Evolutionary conservation across 2,797 vertebrate genomes (phyloP).

Genomic region (Microhierax caerulescens): DNA sequence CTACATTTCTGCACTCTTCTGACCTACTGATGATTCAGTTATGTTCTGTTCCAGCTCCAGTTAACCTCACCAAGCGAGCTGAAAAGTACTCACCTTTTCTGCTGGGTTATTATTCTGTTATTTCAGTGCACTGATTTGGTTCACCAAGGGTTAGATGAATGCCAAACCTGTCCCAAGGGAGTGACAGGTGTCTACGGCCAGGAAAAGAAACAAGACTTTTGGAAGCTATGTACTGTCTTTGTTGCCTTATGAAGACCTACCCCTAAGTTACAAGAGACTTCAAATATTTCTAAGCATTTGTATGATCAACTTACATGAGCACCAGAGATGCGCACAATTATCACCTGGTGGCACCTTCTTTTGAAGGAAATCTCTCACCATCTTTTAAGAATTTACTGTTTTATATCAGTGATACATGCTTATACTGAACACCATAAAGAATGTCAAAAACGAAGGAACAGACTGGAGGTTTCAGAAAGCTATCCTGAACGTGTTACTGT

Average conservation of each 20-base stretch:
- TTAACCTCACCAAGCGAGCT: not conserved
- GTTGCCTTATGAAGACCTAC: not conserved
- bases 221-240: not conserved
- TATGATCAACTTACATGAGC: not conserved
- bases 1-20: not conserved
- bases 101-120: not conserved
- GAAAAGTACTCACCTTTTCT: not conserved
- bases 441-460: not conserved
- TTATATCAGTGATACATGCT: not conserved
- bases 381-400: not conserved
- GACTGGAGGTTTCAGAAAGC: not conserved
- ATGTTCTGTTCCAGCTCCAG: not conserved
- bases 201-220: not conserved
- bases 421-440: not conserved
- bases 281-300: not conserved
- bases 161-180: not conserved
- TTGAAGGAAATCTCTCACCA: not conserved
- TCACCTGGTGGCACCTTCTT: not conserved
- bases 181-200: not conserved
- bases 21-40: not conserved
- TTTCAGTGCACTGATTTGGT: not conserved
- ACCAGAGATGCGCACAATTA: not conserved
- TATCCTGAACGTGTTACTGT: not conserved
- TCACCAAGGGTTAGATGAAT: not conserved
- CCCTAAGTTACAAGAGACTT: not conserved